Evolutionary conservation across 2,113 vertebrate species (phyloP), one percentile per base, ranked within the genome.

Genomic region (Uria aalge): DNA sequence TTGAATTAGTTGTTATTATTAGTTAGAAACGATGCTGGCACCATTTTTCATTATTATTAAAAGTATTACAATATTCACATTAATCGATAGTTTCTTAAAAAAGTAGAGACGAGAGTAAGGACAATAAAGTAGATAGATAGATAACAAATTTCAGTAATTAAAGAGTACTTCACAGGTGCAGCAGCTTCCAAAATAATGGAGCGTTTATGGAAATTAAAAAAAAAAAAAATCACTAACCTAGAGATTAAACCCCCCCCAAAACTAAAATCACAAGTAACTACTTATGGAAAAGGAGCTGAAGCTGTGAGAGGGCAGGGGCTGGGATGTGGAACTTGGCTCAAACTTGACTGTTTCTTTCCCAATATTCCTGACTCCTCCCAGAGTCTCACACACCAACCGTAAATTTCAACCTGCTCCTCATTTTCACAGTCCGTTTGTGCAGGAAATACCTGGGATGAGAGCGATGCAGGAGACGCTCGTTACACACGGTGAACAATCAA

Each of bases 341-440:
- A 17, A 60, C 34, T 30, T 24, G 20, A 14, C 34, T 32, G 15
- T 30, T 45, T 14, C 8, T n/a, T n/a, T 52, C 45, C 34, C 41
- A 30, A 0, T 9, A 2, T 23, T 18, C 4, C 3, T 59, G 12
- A 16, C 19, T 50, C 18, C 18, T 62, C 60, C 59, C 50, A n/a
- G 43, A 18, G 55, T 24, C 15, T 56, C 9, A 1, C 8, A 2
- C 19, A 26, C 40, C 30, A 38, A 9, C 24, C 38, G 7, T 4
- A 50, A 21, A 26, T 41, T 43, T 34, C 3, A 2, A 4, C 11
- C 9, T 7, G 4, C 11, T 26, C 69, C 53, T 60, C 73, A 1
- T 11, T 84, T 36, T 15, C 40, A 10, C 1, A 4, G 32, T 2
- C 36, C 20, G 26, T 34, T 38, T 11, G 52, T 62, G 68, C 81